Percentiles rank a stretch among this genome's conserved stretches.
These are phyloP conservation scores for Tyria jacobaeae DNA, from an alignment of 2,888 invertebrate genomes.

Conservation along the genomic window DNA sequence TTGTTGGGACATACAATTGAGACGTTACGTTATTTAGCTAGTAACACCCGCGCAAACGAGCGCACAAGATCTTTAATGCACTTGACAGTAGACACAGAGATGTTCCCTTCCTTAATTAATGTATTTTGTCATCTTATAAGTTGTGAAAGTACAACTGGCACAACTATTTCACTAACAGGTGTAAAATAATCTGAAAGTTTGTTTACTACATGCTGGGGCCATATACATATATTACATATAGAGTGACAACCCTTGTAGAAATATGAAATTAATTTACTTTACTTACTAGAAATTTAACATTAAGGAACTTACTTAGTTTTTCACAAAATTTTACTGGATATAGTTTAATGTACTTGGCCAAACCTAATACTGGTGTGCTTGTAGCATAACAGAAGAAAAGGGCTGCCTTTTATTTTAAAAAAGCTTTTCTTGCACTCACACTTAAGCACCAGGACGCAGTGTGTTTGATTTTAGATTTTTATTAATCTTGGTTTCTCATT, in stretches of 20 bases:
- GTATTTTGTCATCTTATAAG: slow-evolving; percentile 50
- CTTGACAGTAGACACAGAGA: slow-evolving; percentile 50
- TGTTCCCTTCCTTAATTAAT: slow-evolving; percentile 52
- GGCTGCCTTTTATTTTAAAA: no score
- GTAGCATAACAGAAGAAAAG: no score
- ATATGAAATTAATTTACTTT: neutral
- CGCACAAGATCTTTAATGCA: slow-evolving; percentile 58
- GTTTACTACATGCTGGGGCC: slow-evolving; percentile 1
- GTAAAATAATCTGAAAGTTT: slow-evolving; percentile 9
- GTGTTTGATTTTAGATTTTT: no score
- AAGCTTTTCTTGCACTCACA: no score
- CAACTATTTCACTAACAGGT: slow-evolving; percentile 12
- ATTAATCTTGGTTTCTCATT: no score
- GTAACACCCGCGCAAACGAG: slow-evolving; percentile 56
- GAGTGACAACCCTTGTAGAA: neutral
- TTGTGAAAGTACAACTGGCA: slow-evolving; percentile 6
- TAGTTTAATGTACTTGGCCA: no score
- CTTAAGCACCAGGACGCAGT: no score
- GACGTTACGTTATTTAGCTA: slow-evolving; percentile 60
- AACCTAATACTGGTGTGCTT: no score
- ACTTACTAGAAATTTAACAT: neutral
- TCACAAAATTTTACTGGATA: no score
- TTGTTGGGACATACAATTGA: slow-evolving; percentile 59
- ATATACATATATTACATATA: neutral
- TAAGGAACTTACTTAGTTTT: neutral